phyloP scores from a whole-genome alignment of 35 echinoderm and acorn worm genomes.

The Holothuria glaberrima region DNA sequence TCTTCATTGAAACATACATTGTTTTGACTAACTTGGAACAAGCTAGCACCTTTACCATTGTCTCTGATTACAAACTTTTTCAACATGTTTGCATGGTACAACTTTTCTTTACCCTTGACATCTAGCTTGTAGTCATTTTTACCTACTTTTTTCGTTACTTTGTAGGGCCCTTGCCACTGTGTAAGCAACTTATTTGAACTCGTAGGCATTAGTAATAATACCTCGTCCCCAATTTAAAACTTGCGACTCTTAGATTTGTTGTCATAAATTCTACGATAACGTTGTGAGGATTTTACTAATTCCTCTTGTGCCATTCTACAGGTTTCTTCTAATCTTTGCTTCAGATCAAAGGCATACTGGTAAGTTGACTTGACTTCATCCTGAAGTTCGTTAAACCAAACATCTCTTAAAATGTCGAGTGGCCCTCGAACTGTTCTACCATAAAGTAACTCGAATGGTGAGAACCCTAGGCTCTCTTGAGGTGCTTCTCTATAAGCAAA shows the following conservation, averaged over 20 bases:
- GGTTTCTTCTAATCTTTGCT: not conserved
- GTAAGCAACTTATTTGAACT: not conserved
- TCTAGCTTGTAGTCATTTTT: slow-evolving; percentile 53
- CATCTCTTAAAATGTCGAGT: slow-evolving; percentile 34
- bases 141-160: slow-evolving; percentile 6
- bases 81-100: slow-evolving; percentile 57
- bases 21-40: not conserved
- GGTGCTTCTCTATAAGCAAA: slow-evolving; percentile 67
- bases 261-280: not conserved
- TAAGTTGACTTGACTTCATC: too few relatives aligned
- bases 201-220: not conserved
- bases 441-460: slow-evolving; percentile 65
- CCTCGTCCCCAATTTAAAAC: slow-evolving; percentile 3
- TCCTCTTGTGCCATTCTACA: not conserved
- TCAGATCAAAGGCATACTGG: slow-evolving; percentile 7
- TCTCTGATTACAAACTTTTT: slow-evolving; percentile 51
- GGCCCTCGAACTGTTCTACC: slow-evolving; percentile 60
- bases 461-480: slow-evolving; percentile 61
- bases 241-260: not conserved
- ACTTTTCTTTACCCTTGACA: slow-evolving; percentile 44
- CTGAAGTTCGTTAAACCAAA: slow-evolving; percentile 5
- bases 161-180: slow-evolving; percentile 8
- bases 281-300: not conserved
- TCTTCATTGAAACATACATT: not conserved
- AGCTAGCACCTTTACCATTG: not conserved